Evolutionary conservation across 2,113 vertebrate species (phyloP).

Genomic region (Rhipidura dahli): DNA sequence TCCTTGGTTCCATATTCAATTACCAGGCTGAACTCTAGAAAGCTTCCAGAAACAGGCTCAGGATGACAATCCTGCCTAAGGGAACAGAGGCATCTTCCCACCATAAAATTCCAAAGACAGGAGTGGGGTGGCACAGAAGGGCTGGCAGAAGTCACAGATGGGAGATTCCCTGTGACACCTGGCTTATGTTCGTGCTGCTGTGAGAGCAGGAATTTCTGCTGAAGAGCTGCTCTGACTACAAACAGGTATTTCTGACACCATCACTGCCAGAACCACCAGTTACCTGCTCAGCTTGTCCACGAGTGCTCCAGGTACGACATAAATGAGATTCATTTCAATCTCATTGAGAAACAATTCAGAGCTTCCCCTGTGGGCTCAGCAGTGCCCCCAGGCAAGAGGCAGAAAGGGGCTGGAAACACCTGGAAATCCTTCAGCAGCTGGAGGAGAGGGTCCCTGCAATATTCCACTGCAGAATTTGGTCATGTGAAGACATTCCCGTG

Average conservation of each 20-base stretch:
- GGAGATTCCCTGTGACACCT: neutral
- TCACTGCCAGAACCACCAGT: neutral
- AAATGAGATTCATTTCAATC: no score
- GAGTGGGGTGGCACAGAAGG: neutral
- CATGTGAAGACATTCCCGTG: neutral
- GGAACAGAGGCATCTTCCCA: neutral
- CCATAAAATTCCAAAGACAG: neutral
- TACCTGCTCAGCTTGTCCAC: neutral
- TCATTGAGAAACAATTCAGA: neutral
- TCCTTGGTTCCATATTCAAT: neutral
- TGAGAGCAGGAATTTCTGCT: neutral
- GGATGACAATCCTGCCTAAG: neutral
- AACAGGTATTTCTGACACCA: neutral
- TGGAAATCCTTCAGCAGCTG: neutral
- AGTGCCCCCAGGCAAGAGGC: neutral
- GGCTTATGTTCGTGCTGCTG: fast-evolving
- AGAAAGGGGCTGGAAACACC: neutral
- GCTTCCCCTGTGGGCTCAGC: neutral
- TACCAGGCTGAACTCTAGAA: neutral
- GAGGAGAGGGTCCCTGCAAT: neutral
- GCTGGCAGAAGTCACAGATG: neutral
- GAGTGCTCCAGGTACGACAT: neutral
- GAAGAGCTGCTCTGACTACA: neutral
- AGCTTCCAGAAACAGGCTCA: neutral
- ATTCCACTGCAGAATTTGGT: neutral